These are phyloP conservation scores for Chiloscyllium plagiosum DNA, from an alignment of 2,113 vertebrate species.

Conservation along the genomic window DNA sequence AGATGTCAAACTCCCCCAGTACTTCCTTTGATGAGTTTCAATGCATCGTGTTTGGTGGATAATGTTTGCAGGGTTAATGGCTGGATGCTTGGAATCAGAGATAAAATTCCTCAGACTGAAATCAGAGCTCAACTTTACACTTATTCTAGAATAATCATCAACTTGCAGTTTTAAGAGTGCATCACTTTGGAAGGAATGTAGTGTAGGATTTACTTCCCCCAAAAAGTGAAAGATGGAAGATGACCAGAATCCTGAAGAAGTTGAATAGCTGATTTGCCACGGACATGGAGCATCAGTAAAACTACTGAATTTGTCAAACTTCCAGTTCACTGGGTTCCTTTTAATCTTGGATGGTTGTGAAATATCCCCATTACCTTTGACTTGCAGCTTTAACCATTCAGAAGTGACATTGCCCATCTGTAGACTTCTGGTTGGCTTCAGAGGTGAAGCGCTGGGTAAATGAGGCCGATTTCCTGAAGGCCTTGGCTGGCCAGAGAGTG, in stretches of 20 bases:
- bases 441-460: background rate
- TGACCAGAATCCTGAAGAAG: background rate
- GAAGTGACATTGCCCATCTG: background rate
- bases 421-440: background rate
- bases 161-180: background rate
- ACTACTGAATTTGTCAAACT: background rate
- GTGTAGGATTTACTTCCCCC: background rate
- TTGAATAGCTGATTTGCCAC: background rate
- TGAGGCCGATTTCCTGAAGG: background rate
- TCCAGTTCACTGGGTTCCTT: no score
- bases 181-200: background rate
- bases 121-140: background rate
- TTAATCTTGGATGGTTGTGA: background rate
- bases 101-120: background rate
- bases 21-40: background rate
- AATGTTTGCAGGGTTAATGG: background rate
- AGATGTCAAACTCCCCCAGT: background rate
- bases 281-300: no score
- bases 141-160: background rate
- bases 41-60: background rate
- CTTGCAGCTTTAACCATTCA: no score
- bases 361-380: background rate
- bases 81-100: background rate
- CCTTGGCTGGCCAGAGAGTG: no score
- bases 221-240: background rate